Percentiles rank a stretch among this genome's conserved stretches.
phyloP scores from a whole-genome alignment of 2,888 invertebrate species.

The Pristionchus entomophagus region DNA sequence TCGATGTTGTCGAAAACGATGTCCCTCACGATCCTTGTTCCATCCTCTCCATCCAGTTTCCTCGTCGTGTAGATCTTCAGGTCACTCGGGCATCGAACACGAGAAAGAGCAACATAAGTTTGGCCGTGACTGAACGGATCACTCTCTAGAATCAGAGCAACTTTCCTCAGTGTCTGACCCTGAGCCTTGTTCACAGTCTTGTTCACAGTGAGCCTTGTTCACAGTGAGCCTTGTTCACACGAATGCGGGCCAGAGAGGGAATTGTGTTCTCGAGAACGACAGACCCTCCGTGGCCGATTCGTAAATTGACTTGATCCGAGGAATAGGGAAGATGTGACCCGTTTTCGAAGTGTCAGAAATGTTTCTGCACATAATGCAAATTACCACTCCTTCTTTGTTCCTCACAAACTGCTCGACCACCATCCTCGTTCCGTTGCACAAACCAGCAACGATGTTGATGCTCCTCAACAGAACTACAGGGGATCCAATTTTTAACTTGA shows the following conservation, averaged over 20 bases:
- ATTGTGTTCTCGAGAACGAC: not conserved
- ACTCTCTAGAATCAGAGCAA: conserved; percentile 19
- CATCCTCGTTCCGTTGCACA: conserved; percentile 60
- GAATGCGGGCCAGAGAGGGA: conserved; percentile 8
- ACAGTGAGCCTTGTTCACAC: too few species aligned
- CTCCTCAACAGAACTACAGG: conserved; percentile 57
- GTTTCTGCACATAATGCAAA: not conserved
- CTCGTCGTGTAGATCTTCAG: conserved; percentile 23
- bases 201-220: too few species aligned
- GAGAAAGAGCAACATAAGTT: conserved; percentile 59
- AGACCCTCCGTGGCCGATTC: not conserved
- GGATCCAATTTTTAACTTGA: conserved; percentile 52
- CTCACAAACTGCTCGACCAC: conserved; percentile 47
- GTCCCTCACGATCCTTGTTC: not conserved
- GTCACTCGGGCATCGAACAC: conserved; percentile 46
- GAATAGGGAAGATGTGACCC: not conserved
- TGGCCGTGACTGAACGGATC: conserved; percentile 57
- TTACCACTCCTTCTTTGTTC: conserved; percentile 13
- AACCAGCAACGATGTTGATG: conserved; percentile 53
- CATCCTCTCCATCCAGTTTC: too few species aligned
- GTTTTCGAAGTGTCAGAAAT: not conserved
- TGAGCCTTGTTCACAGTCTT: conserved; percentile 29
- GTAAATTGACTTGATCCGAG: not conserved
- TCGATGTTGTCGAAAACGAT: not conserved
- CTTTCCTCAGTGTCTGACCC: conserved; percentile 26